These are phyloP conservation scores for Gallirallus australis DNA, from an alignment of 2,797 vertebrate genomes.

Conservation along the genomic window DNA sequence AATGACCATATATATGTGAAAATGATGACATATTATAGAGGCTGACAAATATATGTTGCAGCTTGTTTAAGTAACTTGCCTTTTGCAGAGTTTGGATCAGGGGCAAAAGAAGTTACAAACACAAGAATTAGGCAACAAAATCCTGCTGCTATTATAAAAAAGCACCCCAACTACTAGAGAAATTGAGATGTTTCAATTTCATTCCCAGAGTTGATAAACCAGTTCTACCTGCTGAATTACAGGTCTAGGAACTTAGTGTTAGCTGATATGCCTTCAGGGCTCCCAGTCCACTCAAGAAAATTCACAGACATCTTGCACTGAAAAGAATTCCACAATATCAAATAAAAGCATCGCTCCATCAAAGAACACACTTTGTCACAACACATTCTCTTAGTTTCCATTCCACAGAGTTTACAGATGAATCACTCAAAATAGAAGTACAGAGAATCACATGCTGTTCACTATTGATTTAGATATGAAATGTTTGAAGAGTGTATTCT, in stretches of 20 bases:
- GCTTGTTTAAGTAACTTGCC: neutral
- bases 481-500: constrained; percentile 18
- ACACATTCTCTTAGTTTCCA: constrained; percentile 9
- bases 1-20: neutral
- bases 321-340: neutral
- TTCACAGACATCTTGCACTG: neutral
- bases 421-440: constrained; percentile 1
- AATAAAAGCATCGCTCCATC: neutral
- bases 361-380: neutral
- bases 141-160: neutral
- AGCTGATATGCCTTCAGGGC: neutral
- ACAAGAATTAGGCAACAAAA: neutral
- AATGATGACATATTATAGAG: neutral
- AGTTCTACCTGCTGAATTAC: neutral
- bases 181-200: neutral
- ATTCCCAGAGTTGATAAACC: neutral
- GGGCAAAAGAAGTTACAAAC: neutral
- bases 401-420: neutral
- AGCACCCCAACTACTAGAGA: neutral
- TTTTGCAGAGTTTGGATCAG: neutral
- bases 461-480: constrained; percentile 52
- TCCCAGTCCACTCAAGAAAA: neutral
- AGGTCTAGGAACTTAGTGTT: neutral
- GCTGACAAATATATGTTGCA: neutral
- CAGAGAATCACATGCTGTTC: constrained; percentile 13